A percentile compares a stretch with the other conserved stretches of the same genome.
phyloP scores from a whole-genome alignment of 2,797 vertebrate genomes.

The Propithecus perrieri region DNA sequence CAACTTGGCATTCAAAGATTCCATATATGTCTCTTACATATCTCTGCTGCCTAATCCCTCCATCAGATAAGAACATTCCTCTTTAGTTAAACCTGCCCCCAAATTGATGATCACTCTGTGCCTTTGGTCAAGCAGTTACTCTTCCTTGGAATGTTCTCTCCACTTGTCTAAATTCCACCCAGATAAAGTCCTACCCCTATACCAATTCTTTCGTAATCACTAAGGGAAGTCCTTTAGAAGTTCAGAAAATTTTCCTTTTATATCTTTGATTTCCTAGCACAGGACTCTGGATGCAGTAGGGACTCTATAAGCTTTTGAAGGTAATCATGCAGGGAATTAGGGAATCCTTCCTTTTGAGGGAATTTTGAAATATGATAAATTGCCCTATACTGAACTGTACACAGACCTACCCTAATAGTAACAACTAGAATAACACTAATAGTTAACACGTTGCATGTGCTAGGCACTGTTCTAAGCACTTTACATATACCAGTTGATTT shows the following conservation, averaged over 20 bases:
- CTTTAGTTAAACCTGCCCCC: not conserved
- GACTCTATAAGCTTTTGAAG: not conserved
- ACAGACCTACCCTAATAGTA: not conserved
- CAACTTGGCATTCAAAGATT: not conserved
- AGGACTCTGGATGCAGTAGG: not conserved
- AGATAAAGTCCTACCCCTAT: not conserved
- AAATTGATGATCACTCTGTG: not conserved
- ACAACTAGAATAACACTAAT: not conserved
- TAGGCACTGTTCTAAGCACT: not conserved
- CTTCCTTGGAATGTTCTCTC: not conserved
- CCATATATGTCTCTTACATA: not conserved
- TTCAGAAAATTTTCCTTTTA: not conserved
- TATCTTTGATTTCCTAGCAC: not conserved
- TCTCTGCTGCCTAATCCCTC: not conserved
- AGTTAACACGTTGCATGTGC: no score
- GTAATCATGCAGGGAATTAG: not conserved
- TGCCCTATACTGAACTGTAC: not conserved
- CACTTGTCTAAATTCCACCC: not conserved
- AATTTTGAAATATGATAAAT: not conserved
- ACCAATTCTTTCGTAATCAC: not conserved
- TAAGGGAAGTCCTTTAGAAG: not conserved
- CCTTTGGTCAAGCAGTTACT: not conserved
- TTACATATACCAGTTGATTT: not conserved
- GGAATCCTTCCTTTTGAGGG: not conserved
- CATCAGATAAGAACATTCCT: not conserved